Base-by-base conservation (phyloP, 2,113 vertebrate genomes). In the Gallinago paraguaiae region DNA sequence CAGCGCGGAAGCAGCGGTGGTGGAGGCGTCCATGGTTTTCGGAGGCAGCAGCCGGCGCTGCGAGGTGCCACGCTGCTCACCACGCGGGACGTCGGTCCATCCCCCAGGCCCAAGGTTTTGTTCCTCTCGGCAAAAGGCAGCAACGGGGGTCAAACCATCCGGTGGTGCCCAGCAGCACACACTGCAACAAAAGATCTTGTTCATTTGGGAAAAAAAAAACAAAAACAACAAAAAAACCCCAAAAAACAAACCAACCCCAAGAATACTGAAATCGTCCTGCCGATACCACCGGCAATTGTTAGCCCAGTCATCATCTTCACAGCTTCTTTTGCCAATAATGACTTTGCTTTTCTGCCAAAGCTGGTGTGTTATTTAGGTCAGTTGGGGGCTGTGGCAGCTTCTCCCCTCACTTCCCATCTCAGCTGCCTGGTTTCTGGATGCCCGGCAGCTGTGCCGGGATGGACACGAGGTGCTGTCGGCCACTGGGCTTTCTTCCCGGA, bases 271-370 rank as follows among this genome's bases (percentile, higher is more conserved):
- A 85, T 80, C 11, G 0, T 67, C 90, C 88, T 63, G 77, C 85
- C 3, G 8, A 78, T 35, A 59, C 48, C 88, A 50, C 43, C 9
- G 27, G 57, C 87, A 72, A 65, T 93, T 63, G 71, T 84, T 25
- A 77, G 83, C 39, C 56, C 3, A 1, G 39, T 75, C 92, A 95
- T 93, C 93, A 93, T 91, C 90, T 77, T 96, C 90, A 93, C 96
- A 95, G 95, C 93, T 94, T 96, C 94, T 93, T 92, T 24, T 61
- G 82, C 95, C 85, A 76, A 39, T 95, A 92, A 94, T 74, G 82
- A 92, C 93, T 90, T 31, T 50, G 92, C 89, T 82, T 95, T 86
- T 18, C 91, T 77, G 33, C 63, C 77, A 57, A 72, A 23, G 0
- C 45, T 11, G 0, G 59, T 39, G 57, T 39, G 71, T 79, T 96